Evolutionary conservation across 1,140 invertebrate species (phyloP).

Genomic region (Aphis craccivora): DNA sequence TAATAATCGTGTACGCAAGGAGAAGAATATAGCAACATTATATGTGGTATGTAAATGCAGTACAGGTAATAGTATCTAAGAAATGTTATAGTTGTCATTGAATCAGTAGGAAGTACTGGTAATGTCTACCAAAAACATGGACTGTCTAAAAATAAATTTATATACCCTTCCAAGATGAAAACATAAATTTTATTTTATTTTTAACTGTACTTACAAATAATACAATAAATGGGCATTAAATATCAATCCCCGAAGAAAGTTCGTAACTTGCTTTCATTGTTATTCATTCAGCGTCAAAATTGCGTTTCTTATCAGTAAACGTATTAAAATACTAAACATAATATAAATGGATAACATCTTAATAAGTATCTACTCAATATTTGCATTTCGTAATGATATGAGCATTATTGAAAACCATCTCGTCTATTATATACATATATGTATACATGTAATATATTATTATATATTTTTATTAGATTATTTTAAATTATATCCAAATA

Average conservation of each 20-base stretch:
- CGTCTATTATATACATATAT: too few relatives aligned
- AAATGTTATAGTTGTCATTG: not conserved
- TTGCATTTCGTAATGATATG: not conserved
- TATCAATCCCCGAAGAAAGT: not conserved
- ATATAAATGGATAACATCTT: not conserved
- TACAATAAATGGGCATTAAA: not conserved
- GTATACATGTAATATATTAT: too few relatives aligned
- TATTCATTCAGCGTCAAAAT: not conserved
- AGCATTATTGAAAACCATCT: too few relatives aligned
- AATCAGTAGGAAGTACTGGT: not conserved
- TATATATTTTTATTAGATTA: too few relatives aligned
- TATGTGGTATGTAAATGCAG: not conserved
- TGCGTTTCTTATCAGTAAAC: not conserved
- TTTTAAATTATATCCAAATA: too few relatives aligned
- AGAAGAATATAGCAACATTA: not conserved
- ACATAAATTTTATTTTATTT: not conserved
- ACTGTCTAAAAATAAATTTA: not conserved
- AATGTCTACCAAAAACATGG: not conserved
- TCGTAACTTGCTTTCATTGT: not conserved
- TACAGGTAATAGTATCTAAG: not conserved
- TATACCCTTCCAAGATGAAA: not conserved
- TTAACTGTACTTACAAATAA: not conserved
- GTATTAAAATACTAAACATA: not conserved
- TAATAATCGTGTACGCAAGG: not conserved
- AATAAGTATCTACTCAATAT: not conserved